phyloP scores from a whole-genome alignment of 2,113 vertebrate species.

The Seriola quinqueradiata region DNA sequence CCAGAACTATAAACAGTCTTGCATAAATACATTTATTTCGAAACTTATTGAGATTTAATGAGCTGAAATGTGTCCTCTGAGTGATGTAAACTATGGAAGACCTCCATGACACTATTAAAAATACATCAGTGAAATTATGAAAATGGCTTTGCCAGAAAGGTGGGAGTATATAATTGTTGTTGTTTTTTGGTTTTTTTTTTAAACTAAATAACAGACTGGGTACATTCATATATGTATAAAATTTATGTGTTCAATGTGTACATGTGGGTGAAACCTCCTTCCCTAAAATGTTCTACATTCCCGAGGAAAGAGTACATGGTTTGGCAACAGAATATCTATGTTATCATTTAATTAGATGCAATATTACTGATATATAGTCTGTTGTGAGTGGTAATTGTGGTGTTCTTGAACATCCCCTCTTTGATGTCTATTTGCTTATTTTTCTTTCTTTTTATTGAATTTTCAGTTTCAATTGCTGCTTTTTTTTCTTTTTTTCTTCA shows the following conservation, averaged over 20 bases:
- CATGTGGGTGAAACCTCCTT: neutral
- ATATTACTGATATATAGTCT: constrained; percentile 1
- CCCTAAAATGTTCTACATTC: neutral
- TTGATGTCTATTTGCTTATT: neutral
- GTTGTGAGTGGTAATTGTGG: neutral
- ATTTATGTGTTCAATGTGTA: neutral
- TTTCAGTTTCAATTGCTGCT: neutral
- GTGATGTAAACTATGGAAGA: neutral
- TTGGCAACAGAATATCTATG: neutral
- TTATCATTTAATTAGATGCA: neutral
- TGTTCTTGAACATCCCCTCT: neutral
- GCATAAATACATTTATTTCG: constrained; percentile 7
- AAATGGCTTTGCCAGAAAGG: neutral
- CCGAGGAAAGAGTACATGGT: neutral
- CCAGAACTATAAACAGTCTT: constrained; percentile 16
- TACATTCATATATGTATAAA: neutral
- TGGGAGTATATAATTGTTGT: neutral
- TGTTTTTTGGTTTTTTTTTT: neutral
- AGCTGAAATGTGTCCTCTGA: neutral
- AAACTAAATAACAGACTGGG: neutral
- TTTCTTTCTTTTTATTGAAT: constrained; percentile 2
- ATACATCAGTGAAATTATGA: constrained; percentile 4
- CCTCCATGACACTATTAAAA: constrained; percentile 6
- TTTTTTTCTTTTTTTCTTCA: neutral
- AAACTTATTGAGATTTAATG: constrained; percentile 9